Percentiles rank a stretch among this genome's conserved stretches.
Conservation (phyloP, 2,888 invertebrate species). For the Punctoribates punctum region DNA sequence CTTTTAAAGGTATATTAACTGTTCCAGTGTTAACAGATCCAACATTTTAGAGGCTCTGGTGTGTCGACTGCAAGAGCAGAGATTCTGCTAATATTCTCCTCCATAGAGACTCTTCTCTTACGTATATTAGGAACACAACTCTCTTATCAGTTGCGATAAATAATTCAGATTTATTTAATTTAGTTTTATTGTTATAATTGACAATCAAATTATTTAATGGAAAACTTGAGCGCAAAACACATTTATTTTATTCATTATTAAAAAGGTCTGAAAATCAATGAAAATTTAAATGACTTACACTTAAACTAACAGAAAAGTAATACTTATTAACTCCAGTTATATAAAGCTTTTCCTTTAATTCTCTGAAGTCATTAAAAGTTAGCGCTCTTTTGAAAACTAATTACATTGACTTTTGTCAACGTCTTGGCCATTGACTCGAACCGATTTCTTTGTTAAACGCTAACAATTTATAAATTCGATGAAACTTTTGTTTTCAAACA, state of each 20-base stretch:
- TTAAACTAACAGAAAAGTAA: not conserved
- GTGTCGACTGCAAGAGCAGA: not conserved
- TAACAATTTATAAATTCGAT: too few relatives aligned
- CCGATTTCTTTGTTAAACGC: not conserved
- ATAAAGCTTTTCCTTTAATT: constrained; percentile 14
- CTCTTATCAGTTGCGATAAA: constrained; percentile 33
- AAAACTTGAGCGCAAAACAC: constrained; percentile 10
- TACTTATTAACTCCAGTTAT: not conserved
- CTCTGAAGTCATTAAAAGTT: constrained; percentile 36
- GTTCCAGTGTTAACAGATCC: not conserved
- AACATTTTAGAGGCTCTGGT: not conserved
- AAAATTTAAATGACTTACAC: constrained; percentile 13
- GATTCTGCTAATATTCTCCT: not conserved
- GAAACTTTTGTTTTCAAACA: not conserved
- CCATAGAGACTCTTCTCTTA: constrained; percentile 32
- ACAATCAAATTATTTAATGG: constrained; percentile 36
- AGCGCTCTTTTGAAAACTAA: constrained; percentile 24
- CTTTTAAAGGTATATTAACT: constrained; percentile 22
- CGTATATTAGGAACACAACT: constrained; percentile 7
- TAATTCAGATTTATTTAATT: constrained; percentile 36
- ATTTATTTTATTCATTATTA: constrained; percentile 31
- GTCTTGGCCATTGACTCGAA: constrained; percentile 6
- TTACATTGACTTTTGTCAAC: constrained; percentile 23
- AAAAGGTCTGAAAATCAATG: not conserved
- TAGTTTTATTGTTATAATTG: constrained; percentile 37